phyloP scores from a whole-genome alignment of 1,140 invertebrate genomes.

The Calosoma granatense region DNA sequence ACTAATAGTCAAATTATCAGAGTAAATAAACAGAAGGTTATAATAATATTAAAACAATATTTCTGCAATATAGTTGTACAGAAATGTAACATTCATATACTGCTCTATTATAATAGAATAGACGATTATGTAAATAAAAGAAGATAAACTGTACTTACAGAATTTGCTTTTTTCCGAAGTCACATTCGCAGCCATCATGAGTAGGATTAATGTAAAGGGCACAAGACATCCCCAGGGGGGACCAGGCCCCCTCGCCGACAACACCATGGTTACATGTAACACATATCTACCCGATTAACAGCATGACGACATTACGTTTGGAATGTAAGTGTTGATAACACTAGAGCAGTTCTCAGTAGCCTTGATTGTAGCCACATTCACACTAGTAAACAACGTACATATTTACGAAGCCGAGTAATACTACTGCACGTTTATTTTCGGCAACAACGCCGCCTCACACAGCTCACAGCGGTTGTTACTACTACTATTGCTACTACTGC shows the following conservation, averaged over 20 bases:
- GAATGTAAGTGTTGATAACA: no score
- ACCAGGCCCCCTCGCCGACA: background rate
- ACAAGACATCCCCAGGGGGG: background rate
- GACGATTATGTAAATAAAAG: no score
- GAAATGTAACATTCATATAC: no score
- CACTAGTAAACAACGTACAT: no score
- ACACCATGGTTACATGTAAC: background rate
- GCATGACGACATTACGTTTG: background rate
- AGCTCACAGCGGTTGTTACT: no score
- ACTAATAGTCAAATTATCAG: no score
- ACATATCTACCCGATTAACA: background rate
- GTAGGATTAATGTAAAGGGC: background rate
- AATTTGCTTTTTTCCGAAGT: constrained; percentile 26
- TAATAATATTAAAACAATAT: no score
- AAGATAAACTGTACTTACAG: constrained; percentile 21
- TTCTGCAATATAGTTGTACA: no score
- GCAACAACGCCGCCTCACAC: background rate
- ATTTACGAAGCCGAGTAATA: background rate
- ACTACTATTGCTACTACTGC: no score
- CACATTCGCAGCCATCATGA: background rate
- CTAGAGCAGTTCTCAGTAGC: background rate
- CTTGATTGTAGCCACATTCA: background rate
- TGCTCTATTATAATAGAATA: no score
- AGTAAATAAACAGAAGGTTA: no score
- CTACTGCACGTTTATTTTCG: background rate